Conservation (phyloP, 1,140 invertebrate species). For the Drosophila pandora region DNA sequence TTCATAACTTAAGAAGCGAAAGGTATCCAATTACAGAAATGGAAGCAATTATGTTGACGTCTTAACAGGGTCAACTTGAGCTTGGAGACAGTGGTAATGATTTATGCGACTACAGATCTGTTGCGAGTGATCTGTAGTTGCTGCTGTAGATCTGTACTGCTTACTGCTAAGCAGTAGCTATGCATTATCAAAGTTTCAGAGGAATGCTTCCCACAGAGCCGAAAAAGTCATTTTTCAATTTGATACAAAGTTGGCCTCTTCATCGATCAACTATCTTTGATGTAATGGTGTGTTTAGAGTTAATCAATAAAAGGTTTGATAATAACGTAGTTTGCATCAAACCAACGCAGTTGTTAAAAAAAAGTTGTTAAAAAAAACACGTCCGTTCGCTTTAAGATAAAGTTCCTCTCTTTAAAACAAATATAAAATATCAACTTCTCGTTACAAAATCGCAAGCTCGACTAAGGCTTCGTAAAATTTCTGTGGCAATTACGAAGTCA, state of each 20-base stretch:
- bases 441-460: no score
- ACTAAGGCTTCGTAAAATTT: no score
- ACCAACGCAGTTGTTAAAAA: no score
- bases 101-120: conserved; percentile 89
- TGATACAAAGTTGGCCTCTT: conserved; percentile 96
- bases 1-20: conserved; percentile 95
- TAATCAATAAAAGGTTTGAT: no score
- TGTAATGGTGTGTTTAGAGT: conserved; percentile 88
- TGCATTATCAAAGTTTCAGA: conserved; percentile 93
- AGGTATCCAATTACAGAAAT: conserved; percentile 95
- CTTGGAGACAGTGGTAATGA: conserved; percentile 91
- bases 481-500: no score
- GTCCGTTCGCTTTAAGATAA: no score
- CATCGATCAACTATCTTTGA: conserved; percentile 97
- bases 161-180: conserved; percentile 92
- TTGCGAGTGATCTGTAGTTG: conserved; percentile 92
- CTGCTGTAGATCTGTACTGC: conserved; percentile 91
- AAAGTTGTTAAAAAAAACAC: no score
- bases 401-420: no score
- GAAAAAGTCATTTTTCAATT: conserved; percentile 96
- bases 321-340: no score
- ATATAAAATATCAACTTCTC: no score
- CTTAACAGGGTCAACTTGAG: conserved; percentile 96
- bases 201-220: conserved; percentile 94
- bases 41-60: conserved; percentile 97